phyloP scores from a whole-genome alignment of 2,113 vertebrate species.

The Cottus gobio region DNA sequence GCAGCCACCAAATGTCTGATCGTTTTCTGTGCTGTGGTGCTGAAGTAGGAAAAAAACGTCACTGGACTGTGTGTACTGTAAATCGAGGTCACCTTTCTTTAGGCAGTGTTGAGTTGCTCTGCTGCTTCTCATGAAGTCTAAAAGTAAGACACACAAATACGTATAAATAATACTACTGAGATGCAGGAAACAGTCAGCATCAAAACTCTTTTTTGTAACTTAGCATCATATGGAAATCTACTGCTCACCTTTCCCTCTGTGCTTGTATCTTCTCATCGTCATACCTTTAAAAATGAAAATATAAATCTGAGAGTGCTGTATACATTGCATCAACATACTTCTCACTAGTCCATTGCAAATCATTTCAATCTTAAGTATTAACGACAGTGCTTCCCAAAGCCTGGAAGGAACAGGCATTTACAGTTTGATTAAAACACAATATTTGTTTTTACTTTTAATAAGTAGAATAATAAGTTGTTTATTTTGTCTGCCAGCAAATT shows the following conservation, averaged over 20 bases:
- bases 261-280: slow-evolving; percentile 91
- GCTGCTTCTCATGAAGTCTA: slow-evolving; percentile 78
- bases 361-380: neutral
- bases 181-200: neutral
- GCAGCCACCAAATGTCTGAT: neutral
- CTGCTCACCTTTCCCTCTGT: slow-evolving; percentile 88
- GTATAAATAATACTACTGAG: neutral
- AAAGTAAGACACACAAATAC: neutral
- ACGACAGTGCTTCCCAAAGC: neutral
- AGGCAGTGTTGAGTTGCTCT: slow-evolving; percentile 42
- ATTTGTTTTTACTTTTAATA: neutral
- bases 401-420: neutral
- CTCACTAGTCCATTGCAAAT: neutral
- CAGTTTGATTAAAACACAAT: neutral
- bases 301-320: neutral
- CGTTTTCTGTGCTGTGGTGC: neutral
- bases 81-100: slow-evolving; percentile 79
- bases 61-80: slow-evolving; percentile 5
- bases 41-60: neutral
- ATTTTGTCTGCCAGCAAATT: neutral
- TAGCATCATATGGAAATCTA: neutral
- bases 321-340: slow-evolving; percentile 1
- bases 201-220: neutral
- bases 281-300: slow-evolving; percentile 79
- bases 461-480: too few species aligned